phyloP scores from a whole-genome alignment of 2,797 vertebrate genomes.

The Holocentrus rufus region DNA sequence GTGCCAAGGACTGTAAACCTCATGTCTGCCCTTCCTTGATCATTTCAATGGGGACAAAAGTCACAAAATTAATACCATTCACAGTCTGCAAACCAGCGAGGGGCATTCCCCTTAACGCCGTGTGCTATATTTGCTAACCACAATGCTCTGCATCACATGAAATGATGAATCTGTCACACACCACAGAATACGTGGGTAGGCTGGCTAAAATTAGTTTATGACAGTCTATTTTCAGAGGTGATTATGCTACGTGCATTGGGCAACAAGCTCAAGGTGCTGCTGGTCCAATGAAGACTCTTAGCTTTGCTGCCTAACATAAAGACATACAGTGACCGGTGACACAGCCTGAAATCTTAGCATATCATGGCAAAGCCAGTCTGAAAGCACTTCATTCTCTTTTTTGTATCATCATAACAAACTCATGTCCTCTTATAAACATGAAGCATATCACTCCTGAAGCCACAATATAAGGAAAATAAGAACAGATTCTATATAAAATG shows the following conservation, averaged over 20 bases:
- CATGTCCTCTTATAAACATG: not conserved
- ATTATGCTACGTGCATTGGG: slow-evolving; percentile 23
- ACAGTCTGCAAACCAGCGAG: slow-evolving; percentile 44
- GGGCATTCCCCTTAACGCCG: slow-evolving; percentile 69
- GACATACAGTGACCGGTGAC: not conserved
- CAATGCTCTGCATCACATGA: slow-evolving; percentile 75
- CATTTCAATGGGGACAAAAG: slow-evolving; percentile 40
- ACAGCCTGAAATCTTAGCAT: not conserved
- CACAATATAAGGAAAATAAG: not conserved
- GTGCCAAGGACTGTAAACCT: slow-evolving; percentile 46
- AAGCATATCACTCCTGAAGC: too few relatives aligned
- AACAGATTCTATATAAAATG: not conserved
- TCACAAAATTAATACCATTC: slow-evolving; percentile 39
- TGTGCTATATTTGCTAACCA: slow-evolving; percentile 73
- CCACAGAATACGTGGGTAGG: slow-evolving; percentile 68
- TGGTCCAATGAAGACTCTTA: slow-evolving; percentile 5
- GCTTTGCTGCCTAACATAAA: not conserved
- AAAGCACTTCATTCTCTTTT: not conserved
- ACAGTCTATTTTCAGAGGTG: slow-evolving; percentile 71
- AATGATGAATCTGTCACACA: slow-evolving; percentile 75
- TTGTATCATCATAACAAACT: not conserved
- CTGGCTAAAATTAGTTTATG: slow-evolving; percentile 75
- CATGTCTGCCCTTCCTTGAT: slow-evolving; percentile 45
- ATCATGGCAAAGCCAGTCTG: not conserved
- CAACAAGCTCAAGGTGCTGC: not conserved